phyloP scores from a whole-genome alignment of 2,797 vertebrate genomes.

The Danio jaintianensis region DNA sequence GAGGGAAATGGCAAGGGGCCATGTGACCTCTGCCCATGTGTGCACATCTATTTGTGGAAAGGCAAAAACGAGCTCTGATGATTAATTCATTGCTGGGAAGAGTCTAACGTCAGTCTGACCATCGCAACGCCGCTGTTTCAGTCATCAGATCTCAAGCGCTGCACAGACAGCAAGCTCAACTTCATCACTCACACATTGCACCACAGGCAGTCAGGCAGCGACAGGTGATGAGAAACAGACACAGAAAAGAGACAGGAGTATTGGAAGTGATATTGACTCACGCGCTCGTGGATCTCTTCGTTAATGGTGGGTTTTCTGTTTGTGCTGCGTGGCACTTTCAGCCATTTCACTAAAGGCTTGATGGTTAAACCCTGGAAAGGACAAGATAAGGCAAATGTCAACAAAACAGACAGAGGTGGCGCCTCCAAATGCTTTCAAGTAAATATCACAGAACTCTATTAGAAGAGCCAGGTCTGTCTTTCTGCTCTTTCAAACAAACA shows the following conservation, averaged over 20 bases:
- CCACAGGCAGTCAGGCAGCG: slow-evolving; percentile 3
- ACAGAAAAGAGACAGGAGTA: neutral
- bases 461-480: neutral
- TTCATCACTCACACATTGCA: slow-evolving; percentile 30
- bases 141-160: slow-evolving; percentile 27
- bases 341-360: slow-evolving; percentile 94
- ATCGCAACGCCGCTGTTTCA: slow-evolving; percentile 24
- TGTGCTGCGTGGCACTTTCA: slow-evolving; percentile 93
- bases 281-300: slow-evolving; percentile 94
- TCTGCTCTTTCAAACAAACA: neutral
- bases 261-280: slow-evolving; percentile 67
- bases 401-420: slow-evolving; percentile 4
- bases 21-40: slow-evolving; percentile 6
- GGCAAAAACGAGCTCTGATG: slow-evolving; percentile 51
- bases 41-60: slow-evolving; percentile 33
- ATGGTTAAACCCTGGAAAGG: slow-evolving; percentile 90
- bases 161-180: slow-evolving; percentile 39
- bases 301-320: slow-evolving; percentile 95
- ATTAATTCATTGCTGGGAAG: slow-evolving; percentile 61
- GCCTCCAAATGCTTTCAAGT: neutral
- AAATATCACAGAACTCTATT: neutral
- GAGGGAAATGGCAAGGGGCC: neutral
- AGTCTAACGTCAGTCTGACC: slow-evolving; percentile 36
- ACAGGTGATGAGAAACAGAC: slow-evolving; percentile 25
- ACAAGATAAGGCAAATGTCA: slow-evolving; percentile 21